phyloP scores from a whole-genome alignment of 1,140 invertebrate species.

The Solenopsis fugax region DNA sequence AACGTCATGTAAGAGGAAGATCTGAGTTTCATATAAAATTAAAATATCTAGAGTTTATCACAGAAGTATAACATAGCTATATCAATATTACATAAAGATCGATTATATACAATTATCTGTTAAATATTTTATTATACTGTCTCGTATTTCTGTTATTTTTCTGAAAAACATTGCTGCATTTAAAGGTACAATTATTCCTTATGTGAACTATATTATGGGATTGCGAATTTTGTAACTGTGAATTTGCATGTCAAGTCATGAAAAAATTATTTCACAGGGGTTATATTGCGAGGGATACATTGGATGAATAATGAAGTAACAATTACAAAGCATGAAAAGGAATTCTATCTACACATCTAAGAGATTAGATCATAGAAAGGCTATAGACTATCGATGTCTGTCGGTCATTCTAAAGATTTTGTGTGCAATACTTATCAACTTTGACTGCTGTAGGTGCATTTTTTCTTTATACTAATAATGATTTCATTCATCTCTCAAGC shows the following conservation, averaged over 20 bases:
- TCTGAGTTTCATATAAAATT: too few relatives aligned
- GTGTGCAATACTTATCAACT: not conserved
- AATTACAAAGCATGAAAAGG: not conserved
- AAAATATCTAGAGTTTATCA: too few relatives aligned
- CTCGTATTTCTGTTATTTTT: not conserved
- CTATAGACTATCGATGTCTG: not conserved
- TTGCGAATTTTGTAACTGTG: not conserved
- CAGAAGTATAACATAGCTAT: too few relatives aligned
- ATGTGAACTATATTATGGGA: too few relatives aligned
- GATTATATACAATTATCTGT: too few relatives aligned
- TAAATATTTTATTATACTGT: not conserved
- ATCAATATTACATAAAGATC: too few relatives aligned
- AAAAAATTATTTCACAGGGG: not conserved
- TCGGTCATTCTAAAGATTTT: not conserved
- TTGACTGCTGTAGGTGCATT: not conserved
- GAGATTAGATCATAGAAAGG: too few relatives aligned
- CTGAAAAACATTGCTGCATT: not conserved
- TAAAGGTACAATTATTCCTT: not conserved
- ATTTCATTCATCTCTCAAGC: too few relatives aligned
- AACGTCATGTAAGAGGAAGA: too few relatives aligned
- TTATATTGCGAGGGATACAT: not conserved
- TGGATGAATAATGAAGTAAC: conserved; percentile 16
- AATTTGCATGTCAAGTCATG: not conserved
- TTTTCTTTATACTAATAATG: too few relatives aligned
- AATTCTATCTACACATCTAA: not conserved